Base-by-base conservation (phyloP, 2,888 invertebrate species). In the Antitype chi region DNA sequence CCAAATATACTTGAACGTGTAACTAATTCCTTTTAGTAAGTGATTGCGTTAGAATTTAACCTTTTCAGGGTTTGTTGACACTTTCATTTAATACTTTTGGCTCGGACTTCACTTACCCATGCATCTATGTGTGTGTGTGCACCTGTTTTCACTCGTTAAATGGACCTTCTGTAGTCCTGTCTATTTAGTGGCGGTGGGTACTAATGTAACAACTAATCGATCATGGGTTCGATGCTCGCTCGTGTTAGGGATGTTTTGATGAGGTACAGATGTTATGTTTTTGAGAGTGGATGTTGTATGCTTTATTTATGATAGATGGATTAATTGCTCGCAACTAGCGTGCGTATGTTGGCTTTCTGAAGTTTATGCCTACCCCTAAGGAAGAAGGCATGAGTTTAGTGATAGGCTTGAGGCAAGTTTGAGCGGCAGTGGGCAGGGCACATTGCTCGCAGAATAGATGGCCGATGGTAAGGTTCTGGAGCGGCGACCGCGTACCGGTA, bases 201-300 rank as follows among this genome's bases (percentile, higher is more conserved):
- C 47, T 71, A 73, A 74, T 79, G 79, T 66, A 47, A 38, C 13
- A 57, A 62, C 38, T 71, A 73, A 85, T 85, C 85, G 74, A 85
- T 83, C 78, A 76, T n/a, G 52, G 47, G 69, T 80, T 81, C 69
- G 69, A 70, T 76, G 72, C 57, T 78, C 55, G 73, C n/a, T 53
- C 32, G 53, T 38, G 43, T n/a, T 57, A n/a, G 55, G 28, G 23
- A 23, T 57, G 43, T 57, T 73, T 69, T 72, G 57, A 70, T 68
- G 68, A 55, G 55, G 69, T 72, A n/a, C 38, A 53, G 68, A 60
- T 78, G 63, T 28, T 55, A 23, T 32, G 32, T 53, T 69, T 60
- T 47, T 63, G 20, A 32, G 64, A n/a, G 43, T 60, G 55, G 17
- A 68, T 68, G 9, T 52, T 79, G 25, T 57, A 55, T 38, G 66